Evolutionary conservation across 1,140 invertebrate genomes (phyloP).

Genomic region (Sinonovacula constricta): DNA sequence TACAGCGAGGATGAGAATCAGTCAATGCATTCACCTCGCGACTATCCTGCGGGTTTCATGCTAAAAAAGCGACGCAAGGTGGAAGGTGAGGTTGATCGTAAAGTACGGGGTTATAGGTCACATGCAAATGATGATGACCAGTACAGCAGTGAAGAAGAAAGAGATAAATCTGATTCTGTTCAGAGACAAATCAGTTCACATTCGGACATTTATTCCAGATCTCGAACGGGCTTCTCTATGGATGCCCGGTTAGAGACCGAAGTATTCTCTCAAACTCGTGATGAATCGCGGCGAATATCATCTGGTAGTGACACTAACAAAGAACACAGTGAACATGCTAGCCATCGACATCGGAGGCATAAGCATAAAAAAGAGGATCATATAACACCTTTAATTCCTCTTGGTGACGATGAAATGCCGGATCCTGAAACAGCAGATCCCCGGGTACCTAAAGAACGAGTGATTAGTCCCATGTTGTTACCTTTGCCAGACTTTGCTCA

Average conservation of each 20-base stretch:
- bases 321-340: conserved; percentile 42
- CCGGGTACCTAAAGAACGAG: conserved; percentile 42
- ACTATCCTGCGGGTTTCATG: conserved; percentile 58
- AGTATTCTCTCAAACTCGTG: conserved; percentile 41
- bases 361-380: conserved; percentile 51
- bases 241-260: conserved; percentile 40
- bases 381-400: conserved; percentile 58
- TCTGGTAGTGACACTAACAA: conserved; percentile 53
- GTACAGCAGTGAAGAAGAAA: conserved; percentile 67
- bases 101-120: conserved; percentile 57
- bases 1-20: conserved; percentile 65
- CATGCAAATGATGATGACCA: conserved; percentile 57
- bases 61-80: conserved; percentile 61
- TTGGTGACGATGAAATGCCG: conserved; percentile 58
- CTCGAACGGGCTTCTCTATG: conserved; percentile 32
- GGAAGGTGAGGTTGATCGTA: conserved; percentile 56
- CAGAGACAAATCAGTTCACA: conserved; percentile 42
- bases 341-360: conserved; percentile 28
- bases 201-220: conserved; percentile 40
- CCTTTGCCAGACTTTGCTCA: conserved; percentile 63
- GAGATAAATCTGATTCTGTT: conserved; percentile 28
- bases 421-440: conserved; percentile 60
- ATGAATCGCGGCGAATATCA: conserved; percentile 45
- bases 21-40: conserved; percentile 60
- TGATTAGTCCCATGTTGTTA: conserved; percentile 47